A percentile compares a stretch with the other conserved stretches of the same genome.
These are phyloP conservation scores for Coleophora deauratella DNA, from an alignment of 2,888 invertebrate species.

Conservation along the genomic window DNA sequence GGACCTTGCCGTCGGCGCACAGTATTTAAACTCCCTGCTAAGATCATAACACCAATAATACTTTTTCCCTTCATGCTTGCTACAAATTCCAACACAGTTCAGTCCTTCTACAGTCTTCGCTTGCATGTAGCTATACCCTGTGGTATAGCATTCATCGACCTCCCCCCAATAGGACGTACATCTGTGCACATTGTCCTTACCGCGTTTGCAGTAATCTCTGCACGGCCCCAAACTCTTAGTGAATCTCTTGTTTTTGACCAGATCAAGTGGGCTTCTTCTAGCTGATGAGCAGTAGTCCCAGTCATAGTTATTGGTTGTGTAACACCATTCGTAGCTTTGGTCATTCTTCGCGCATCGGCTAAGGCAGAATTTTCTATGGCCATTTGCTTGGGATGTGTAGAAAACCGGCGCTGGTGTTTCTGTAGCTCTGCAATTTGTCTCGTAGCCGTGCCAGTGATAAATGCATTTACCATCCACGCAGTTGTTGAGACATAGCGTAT, in stretches of 20 bases:
- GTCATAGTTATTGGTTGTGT: background rate
- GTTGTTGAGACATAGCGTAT: slow-evolving; percentile 2
- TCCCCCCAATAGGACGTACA: background rate
- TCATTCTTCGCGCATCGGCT: slow-evolving; percentile 4
- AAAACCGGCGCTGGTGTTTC: slow-evolving; percentile 1
- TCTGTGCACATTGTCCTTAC: background rate
- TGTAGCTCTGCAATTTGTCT: background rate
- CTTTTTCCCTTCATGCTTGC: background rate
- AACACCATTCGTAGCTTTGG: slow-evolving; percentile 7
- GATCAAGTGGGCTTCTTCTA: background rate
- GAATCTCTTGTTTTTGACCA: background rate
- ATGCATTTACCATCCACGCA: slow-evolving; percentile 2
- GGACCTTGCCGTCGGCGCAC: slow-evolving; percentile 1
- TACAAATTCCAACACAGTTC: slow-evolving; percentile 1
- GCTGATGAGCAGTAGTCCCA: slow-evolving; percentile 8
- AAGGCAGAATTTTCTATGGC: background rate
- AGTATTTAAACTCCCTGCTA: background rate
- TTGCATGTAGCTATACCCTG: background rate
- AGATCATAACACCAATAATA: slow-evolving; percentile 4
- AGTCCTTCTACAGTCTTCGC: slow-evolving; percentile 1
- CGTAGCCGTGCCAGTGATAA: background rate
- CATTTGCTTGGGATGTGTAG: slow-evolving; percentile 3
- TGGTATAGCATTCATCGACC: background rate
- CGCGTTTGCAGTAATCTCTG: background rate
- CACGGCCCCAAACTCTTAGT: slow-evolving; percentile 1